Base-by-base conservation (phyloP, 1,140 invertebrate genomes). In the Drepana arcuata region DNA sequence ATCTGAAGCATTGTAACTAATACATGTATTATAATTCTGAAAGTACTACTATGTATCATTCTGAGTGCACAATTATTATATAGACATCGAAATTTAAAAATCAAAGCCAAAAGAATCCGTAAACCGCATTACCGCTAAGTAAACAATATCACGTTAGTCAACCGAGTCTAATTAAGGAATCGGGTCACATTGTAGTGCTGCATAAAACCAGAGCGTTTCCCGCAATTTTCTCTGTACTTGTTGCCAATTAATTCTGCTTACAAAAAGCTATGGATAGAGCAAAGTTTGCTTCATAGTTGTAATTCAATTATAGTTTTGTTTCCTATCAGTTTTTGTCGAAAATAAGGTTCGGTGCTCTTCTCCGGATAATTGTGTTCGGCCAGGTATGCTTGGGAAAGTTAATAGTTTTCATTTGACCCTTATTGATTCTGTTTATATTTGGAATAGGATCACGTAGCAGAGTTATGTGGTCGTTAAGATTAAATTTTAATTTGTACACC, bases 231-330 rank as follows among this genome's bases (percentile, higher is more conserved):
- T 24, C 21, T 24, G 36, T n/a, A n/a, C n/a, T 25, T 32, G 9
- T 16, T 31, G 29, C 12, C 33, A 46, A 39, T 41, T 40, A 46
- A 33, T 40, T 40, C 23, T 9, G 3, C 10, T 14, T 30, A 40
- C 33, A 36, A 29, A 39, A 39, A 34, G 26, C 18, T 34, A 33
- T 12, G 16, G 15, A 35, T 16, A 29, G 15, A 14, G 6, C 13
- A 33, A 37, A 47, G 25, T 32, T 41, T 16, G n/a, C n/a, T n/a
- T n/a, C n/a, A n/a, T 24, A 45, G 41, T 40, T 46, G 43, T 51
- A 51, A 50, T 51, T 56, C 52, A 56, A 51, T 56, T 56, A 56
- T 51, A 52, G 45, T 57, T 43, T 48, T 44, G 45, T 53, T 49
- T 29, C 23, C 36, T 39, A 48, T 48, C 30, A 43, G 46, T 52